phyloP scores from a whole-genome alignment of 2,797 vertebrate species.

The Protonibea diacanthus region DNA sequence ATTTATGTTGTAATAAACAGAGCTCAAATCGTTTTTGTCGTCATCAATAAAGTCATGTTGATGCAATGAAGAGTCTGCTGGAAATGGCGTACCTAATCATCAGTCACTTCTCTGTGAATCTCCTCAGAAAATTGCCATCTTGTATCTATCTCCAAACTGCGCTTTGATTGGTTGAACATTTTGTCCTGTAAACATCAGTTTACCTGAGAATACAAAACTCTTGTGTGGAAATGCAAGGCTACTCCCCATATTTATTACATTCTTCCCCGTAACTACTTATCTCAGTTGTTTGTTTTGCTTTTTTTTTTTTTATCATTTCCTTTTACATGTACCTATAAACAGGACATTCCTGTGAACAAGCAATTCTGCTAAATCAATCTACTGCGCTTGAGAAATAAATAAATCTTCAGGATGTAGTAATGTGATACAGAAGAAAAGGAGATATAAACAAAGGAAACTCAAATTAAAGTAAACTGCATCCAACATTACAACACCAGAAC shows the following conservation, averaged over 20 bases:
- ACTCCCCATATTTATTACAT: background rate
- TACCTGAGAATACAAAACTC: background rate
- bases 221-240: background rate
- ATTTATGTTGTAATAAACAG: too few relatives aligned
- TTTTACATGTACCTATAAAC: constrained; percentile 53
- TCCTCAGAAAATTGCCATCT: background rate
- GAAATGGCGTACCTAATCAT: too few relatives aligned
- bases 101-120: background rate
- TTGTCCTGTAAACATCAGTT: too few relatives aligned
- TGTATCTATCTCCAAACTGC: background rate
- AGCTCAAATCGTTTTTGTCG: too few relatives aligned
- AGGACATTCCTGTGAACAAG: constrained; percentile 49
- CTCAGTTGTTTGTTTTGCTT: constrained; percentile 5
- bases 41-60: too few relatives aligned
- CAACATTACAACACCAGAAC: background rate
- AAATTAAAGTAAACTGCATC: background rate
- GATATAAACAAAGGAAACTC: background rate
- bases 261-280: constrained; percentile 16
- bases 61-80: too few relatives aligned
- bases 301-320: constrained; percentile 23
- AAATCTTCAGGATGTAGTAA: background rate
- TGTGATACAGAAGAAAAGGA: background rate
- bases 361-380: constrained; percentile 3
- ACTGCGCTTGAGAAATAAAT: constrained; percentile 14
- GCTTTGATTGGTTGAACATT: background rate